Evolutionary conservation across 2,888 invertebrate species (phyloP).

Genomic region (Nymphalis polychloros): DNA sequence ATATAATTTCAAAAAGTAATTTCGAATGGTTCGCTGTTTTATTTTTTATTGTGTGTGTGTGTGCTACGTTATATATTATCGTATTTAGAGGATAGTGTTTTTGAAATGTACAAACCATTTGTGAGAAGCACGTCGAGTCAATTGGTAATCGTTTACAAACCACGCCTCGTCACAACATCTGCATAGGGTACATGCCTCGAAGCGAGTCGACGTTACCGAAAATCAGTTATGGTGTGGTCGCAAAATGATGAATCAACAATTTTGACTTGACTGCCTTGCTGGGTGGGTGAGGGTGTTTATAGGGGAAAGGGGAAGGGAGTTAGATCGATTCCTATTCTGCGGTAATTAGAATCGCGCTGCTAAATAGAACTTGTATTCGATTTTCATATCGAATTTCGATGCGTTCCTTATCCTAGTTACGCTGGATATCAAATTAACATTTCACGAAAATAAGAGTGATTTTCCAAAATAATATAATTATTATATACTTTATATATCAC

Average conservation of each 20-base stretch:
- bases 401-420: constrained; percentile 15
- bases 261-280: constrained; percentile 53
- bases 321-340: constrained; percentile 79
- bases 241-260: constrained; percentile 53
- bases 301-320: constrained; percentile 51
- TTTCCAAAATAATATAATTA: too few relatives aligned
- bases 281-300: constrained; percentile 46
- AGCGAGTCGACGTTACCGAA: constrained; percentile 39
- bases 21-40: too few relatives aligned
- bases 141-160: constrained; percentile 7
- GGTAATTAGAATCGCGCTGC: constrained; percentile 74
- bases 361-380: constrained; percentile 35
- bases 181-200: constrained; percentile 22
- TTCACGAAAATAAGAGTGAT: too few relatives aligned
- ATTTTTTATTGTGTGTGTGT: too few relatives aligned
- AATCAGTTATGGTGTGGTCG: constrained; percentile 46
- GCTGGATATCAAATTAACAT: background rate
- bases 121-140: background rate
- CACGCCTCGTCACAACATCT: constrained; percentile 25
- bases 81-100: too few relatives aligned
- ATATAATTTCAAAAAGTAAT: too few relatives aligned
- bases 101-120: background rate
- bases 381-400: constrained; percentile 18
- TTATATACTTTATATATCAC: too few relatives aligned
- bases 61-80: background rate